A percentile compares a stretch with the other conserved stretches of the same genome.
Evolutionary conservation across 2,113 vertebrate genomes (phyloP).

Genomic region (Speoplatyrhinus poulsoni): DNA sequence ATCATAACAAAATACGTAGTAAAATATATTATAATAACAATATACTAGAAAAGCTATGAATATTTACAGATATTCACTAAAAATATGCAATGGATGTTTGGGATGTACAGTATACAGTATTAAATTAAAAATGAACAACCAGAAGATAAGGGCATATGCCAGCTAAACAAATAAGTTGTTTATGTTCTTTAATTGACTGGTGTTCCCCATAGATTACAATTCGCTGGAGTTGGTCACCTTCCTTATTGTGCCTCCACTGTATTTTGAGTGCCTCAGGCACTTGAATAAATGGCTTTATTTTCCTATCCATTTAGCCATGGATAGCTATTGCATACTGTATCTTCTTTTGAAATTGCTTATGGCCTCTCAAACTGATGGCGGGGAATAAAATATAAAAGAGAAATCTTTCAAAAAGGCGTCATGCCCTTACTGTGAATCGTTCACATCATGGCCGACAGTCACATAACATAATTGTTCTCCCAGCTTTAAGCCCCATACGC

Average conservation of each 20-base stretch:
- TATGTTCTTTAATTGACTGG: conserved; percentile 22
- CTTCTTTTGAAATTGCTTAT: conserved; percentile 60
- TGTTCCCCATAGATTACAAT: conserved; percentile 46
- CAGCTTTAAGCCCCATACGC: conserved; percentile 38
- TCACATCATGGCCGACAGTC: conserved; percentile 44
- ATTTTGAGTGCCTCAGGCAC: conserved; percentile 47
- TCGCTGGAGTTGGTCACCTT: conserved; percentile 35
- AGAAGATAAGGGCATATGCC: neutral
- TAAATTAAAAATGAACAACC: neutral
- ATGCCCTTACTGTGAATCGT: conserved; percentile 26
- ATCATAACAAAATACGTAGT: too few relatives aligned
- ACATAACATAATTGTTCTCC: conserved; percentile 58
- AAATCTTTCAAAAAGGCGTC: conserved; percentile 29
- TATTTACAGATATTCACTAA: neutral
- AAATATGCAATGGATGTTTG: neutral
- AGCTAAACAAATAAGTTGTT: conserved; percentile 21
- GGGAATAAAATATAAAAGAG: conserved; percentile 50
- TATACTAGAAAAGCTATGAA: neutral
- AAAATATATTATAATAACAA: neutral
- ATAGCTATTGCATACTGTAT: conserved; percentile 49
- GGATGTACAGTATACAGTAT: neutral
- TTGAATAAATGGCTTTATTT: conserved; percentile 68
- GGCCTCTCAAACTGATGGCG: conserved; percentile 40
- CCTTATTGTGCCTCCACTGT: conserved; percentile 29
- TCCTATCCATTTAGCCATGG: conserved; percentile 60